These are phyloP conservation scores for Mandrillus leucophaeus DNA, from an alignment of 2,113 vertebrate species.

Conservation along the genomic window DNA sequence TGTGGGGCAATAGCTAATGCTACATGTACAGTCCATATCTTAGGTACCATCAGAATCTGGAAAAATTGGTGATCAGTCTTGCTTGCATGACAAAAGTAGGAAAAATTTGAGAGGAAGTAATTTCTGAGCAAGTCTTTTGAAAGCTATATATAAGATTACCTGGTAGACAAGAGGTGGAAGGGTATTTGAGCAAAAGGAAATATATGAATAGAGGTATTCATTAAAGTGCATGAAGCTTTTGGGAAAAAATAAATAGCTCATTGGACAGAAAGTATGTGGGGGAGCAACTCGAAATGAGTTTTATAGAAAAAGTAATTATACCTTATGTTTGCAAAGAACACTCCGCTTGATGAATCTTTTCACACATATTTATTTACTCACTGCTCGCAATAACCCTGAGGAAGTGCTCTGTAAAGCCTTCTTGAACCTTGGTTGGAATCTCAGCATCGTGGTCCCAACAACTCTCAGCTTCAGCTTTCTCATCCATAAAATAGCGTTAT, in stretches of 20 bases:
- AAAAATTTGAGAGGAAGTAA: neutral
- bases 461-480: neutral
- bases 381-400: neutral
- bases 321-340: neutral
- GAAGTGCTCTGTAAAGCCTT: neutral
- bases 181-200: neutral
- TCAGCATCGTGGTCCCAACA: neutral
- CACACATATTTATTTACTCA: neutral
- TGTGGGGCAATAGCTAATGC: neutral
- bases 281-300: neutral
- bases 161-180: neutral
- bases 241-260: neutral
- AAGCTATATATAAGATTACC: neutral
- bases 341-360: neutral
- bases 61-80: neutral
- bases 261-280: neutral
- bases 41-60: neutral
- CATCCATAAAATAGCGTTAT: neutral
- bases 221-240: neutral
- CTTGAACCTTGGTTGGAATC: neutral
- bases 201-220: neutral
- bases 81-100: neutral
- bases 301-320: neutral
- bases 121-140: neutral
- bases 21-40: neutral